Evolutionary conservation across 2,888 invertebrate genomes (phyloP).

Genomic region (Tribolium freemani): DNA sequence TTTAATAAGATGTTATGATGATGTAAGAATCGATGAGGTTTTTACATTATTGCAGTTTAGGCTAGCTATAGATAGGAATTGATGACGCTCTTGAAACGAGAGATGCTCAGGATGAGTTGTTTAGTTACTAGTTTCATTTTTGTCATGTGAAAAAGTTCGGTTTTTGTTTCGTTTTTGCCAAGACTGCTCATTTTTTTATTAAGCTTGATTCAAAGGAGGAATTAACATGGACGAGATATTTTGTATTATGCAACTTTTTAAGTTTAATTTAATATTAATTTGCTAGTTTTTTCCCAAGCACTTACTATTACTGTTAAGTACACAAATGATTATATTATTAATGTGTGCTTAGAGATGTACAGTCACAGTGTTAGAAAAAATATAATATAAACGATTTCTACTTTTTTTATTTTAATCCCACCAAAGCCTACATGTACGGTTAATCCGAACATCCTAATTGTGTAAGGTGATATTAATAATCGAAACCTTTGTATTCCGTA

Average conservation of each 20-base stretch:
- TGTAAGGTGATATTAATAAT: no score
- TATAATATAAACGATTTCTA: constrained; percentile 13
- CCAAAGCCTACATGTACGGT: no score
- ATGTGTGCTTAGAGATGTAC: constrained; percentile 40
- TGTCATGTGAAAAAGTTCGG: constrained; percentile 12
- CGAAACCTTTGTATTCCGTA: no score
- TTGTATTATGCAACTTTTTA: constrained; percentile 4
- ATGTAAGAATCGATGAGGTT: background rate
- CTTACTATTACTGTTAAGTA: constrained; percentile 20
- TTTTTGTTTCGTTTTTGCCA: constrained; percentile 37
- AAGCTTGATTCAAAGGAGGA: constrained; percentile 12
- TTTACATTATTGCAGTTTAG: constrained; percentile 2
- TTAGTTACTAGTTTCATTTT: constrained; percentile 9
- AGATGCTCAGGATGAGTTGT: constrained; percentile 40
- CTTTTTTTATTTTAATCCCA: background rate
- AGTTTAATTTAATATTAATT: constrained; percentile 22
- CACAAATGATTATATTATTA: constrained; percentile 11
- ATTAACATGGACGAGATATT: constrained; percentile 15
- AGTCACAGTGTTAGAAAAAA: constrained; percentile 35
- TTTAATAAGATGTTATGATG: constrained; percentile 50
- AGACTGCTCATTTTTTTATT: constrained; percentile 44
- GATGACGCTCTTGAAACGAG: constrained; percentile 17
- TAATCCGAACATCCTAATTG: no score
- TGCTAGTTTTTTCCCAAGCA: constrained; percentile 27
- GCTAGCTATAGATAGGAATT: constrained; percentile 31